These are phyloP conservation scores for Cliona cf. orientalis DNA, from an alignment of 37 sponge, comb jelly and placozoan species.

Conservation along the genomic window DNA sequence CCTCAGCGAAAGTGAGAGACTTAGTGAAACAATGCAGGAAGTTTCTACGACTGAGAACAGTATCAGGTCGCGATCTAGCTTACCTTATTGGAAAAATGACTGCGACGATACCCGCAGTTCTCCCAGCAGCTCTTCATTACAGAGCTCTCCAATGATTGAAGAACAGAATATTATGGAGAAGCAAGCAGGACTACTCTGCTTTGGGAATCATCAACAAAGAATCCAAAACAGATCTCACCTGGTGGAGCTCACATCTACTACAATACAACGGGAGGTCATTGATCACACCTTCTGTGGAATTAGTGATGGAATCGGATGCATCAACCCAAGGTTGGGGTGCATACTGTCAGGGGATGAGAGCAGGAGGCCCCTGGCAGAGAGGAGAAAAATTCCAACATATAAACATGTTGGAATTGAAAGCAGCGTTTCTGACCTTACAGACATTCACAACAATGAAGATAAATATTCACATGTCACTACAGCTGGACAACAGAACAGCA, in stretches of 20 bases:
- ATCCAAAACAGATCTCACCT: neutral
- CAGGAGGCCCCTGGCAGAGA: constrained; percentile 22
- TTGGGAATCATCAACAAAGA: neutral
- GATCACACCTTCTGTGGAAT: neutral
- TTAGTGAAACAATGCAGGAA: neutral
- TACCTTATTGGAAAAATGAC: constrained; percentile 23
- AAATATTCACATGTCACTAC: neutral
- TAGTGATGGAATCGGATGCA: constrained; percentile 21
- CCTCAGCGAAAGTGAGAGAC: neutral
- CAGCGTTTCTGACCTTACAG: constrained; percentile 8
- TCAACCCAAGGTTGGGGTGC: constrained; percentile 35
- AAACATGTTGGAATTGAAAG: constrained; percentile 16
- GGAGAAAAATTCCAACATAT: neutral
- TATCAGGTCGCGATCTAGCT: constrained; percentile 7
- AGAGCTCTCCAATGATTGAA: neutral
- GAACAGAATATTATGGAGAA: neutral
- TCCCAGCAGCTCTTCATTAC: constrained; percentile 30
- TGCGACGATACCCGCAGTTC: constrained; percentile 8
- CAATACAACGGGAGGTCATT: constrained; percentile 20
- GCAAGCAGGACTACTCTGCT: neutral
- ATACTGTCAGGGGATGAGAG: neutral
- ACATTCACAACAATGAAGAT: neutral
- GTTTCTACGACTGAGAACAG: neutral
- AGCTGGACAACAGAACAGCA: constrained; percentile 13
- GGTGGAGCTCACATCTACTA: constrained; percentile 7